Percentiles rank a stretch among this genome's conserved stretches.
phyloP scores from a whole-genome alignment of 2,888 invertebrate genomes.

The Serripes groenlandicus region DNA sequence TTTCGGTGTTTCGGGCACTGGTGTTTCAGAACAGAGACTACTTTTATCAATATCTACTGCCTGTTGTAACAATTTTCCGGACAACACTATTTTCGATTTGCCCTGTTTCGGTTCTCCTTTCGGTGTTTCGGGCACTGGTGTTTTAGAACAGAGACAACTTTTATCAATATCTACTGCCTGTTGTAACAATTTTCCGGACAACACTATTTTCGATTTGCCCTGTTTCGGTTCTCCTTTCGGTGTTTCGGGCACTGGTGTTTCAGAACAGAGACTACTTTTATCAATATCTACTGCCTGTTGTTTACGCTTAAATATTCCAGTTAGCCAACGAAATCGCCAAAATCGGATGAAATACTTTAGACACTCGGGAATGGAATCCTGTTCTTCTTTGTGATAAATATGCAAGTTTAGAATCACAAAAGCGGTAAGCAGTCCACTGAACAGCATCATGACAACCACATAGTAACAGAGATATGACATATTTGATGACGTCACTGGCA shows the following conservation, averaged over 20 bases:
- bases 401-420: constrained; percentile 42
- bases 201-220: background rate
- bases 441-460: constrained; percentile 46
- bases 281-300: background rate
- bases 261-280: background rate
- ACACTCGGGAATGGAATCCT: constrained; percentile 34
- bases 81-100: too few species aligned
- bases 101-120: too few species aligned
- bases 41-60: too few species aligned
- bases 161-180: too few species aligned
- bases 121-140: too few species aligned
- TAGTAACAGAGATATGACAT: constrained; percentile 49
- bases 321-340: constrained; percentile 9
- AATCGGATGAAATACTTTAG: constrained; percentile 20
- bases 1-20: too few species aligned
- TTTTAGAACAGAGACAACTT: too few species aligned
- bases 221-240: background rate
- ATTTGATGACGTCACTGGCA: constrained; percentile 47
- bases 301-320: background rate
- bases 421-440: constrained; percentile 37
- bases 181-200: background rate
- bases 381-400: constrained; percentile 42
- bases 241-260: background rate
- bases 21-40: too few species aligned
- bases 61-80: too few species aligned